Evolutionary conservation across 2,888 invertebrate genomes (phyloP), one percentile per base, ranked within the genome.

Genomic region (Acleris sparsana): DNA sequence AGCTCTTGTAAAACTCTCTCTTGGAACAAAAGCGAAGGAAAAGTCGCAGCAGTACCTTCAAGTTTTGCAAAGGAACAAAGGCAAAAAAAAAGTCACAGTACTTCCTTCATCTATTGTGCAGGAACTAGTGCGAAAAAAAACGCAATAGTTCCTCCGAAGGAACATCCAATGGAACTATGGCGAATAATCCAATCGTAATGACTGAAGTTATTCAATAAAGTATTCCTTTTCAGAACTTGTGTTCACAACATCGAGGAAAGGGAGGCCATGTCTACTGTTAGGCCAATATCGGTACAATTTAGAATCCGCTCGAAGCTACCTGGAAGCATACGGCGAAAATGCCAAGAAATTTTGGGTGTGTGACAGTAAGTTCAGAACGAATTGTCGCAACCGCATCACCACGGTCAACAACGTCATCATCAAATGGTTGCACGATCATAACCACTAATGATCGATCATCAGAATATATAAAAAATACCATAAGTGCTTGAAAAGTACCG

Each of bases 351-450:
- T 49, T n/a, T 63, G 62, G 62, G 29, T 49, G 6, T 63, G 62
- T 25, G 17, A 25, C 6, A 43, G 29, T 9, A 63, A 46, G 49
- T 29, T 9, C 13, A 17, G 5, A 11, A 11, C 22, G 13, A n/a
- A n/a, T 16, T 63, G 62, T 29, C 55, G 20, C 5, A 55, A 39
- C n/a, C 29, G 55, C 11, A 5, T 63, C 25, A 55, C 49, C 33
- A 63, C 62, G 5, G 6, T 43, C 33, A 13, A 51, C 6, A 56
- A 63, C 48, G n/a, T 39, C 9, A 76, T 85, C 46, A 63, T 83
- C 1, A 69, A 66, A 43, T 13, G 25, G 25, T 2, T 57, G 13
- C 48, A 55, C 13, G 55, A 55, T 18, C 55, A 55, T 55, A 55
- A 43, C n/a, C 55, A 55, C 20, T 16, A 43, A 16, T 18, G 18